Evolutionary conservation across 2,888 invertebrate species (phyloP).

Genomic region (Chymomyza caudatula): DNA sequence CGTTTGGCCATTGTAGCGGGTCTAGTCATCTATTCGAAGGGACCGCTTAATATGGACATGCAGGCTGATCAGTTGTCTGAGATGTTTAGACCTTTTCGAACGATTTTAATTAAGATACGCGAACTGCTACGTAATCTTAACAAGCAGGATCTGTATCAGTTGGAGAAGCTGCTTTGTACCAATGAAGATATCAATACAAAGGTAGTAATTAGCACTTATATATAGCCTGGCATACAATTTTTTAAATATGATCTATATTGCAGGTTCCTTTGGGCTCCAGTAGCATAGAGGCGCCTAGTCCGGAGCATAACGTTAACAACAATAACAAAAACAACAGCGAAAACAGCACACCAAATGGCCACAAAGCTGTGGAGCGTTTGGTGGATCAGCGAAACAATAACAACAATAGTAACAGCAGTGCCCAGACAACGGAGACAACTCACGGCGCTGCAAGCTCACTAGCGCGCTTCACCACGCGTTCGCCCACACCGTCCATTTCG

Average conservation of each 20-base stretch:
- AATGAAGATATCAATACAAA: slow-evolving; percentile 86
- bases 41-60: slow-evolving; percentile 93
- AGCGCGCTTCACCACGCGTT: slow-evolving; percentile 11
- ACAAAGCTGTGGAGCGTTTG: slow-evolving; percentile 54
- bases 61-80: slow-evolving; percentile 90
- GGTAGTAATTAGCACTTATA: slow-evolving; percentile 34
- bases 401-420: slow-evolving; percentile 31
- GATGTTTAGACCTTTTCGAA: slow-evolving; percentile 97
- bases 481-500: slow-evolving; percentile 60
- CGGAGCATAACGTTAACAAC: slow-evolving; percentile 53
- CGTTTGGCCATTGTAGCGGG: slow-evolving; percentile 97
- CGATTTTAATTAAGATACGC: slow-evolving; percentile 92
- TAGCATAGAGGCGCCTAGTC: slow-evolving; percentile 69
- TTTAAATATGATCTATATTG: background rate
- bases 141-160: slow-evolving; percentile 88
- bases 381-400: slow-evolving; percentile 60
- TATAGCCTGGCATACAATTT: background rate
- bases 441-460: slow-evolving; percentile 24
- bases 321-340: slow-evolving; percentile 27
- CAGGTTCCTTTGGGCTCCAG: slow-evolving; percentile 66
- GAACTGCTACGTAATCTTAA: slow-evolving; percentile 93
- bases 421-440: slow-evolving; percentile 13
- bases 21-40: slow-evolving; percentile 91
- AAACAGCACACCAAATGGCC: slow-evolving; percentile 35
- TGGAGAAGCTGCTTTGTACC: slow-evolving; percentile 94